A percentile compares a stretch with the other conserved stretches of the same genome.
Evolutionary conservation across 2,888 invertebrate species (phyloP).

Genomic region (Cephus spinipes): DNA sequence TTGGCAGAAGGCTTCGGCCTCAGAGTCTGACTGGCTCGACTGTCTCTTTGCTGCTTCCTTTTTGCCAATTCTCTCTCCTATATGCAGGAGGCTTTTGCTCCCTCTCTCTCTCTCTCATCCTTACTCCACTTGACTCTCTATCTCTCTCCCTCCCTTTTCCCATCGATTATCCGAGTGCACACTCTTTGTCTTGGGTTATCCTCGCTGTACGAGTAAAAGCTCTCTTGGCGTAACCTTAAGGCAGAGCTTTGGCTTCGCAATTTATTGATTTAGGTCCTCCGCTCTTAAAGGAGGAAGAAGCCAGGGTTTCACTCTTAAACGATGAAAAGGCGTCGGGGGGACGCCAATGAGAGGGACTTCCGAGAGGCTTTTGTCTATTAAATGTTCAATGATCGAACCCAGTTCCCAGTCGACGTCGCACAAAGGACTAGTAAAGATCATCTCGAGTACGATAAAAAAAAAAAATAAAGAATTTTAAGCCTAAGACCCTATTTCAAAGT

Average conservation of each 20-base stretch:
- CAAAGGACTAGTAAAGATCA: slow-evolving; percentile 38
- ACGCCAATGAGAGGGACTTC: slow-evolving; percentile 5
- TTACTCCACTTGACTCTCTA: slow-evolving; percentile 10
- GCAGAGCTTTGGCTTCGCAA: slow-evolving; percentile 48
- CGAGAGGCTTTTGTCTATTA: slow-evolving; percentile 33
- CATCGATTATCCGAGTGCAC: slow-evolving; percentile 45
- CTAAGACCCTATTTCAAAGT: too few species aligned
- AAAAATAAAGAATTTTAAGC: too few species aligned
- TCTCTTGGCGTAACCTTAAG: slow-evolving; percentile 26
- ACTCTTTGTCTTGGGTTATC: slow-evolving; percentile 47
- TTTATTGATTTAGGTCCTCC: slow-evolving; percentile 52
- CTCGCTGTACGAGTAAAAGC: slow-evolving; percentile 33
- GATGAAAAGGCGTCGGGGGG: slow-evolving; percentile 27
- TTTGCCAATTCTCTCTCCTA: neutral
- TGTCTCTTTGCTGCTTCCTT: neutral
- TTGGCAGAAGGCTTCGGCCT: slow-evolving; percentile 27
- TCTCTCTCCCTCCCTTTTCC: slow-evolving; percentile 11
- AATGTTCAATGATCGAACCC: slow-evolving; percentile 27
- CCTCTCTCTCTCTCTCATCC: slow-evolving; percentile 14
- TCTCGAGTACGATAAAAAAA: slow-evolving; percentile 16
- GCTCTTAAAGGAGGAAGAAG: slow-evolving; percentile 1
- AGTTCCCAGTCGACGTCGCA: slow-evolving; percentile 16
- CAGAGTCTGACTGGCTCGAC: neutral
- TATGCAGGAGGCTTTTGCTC: neutral
- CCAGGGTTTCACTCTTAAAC: slow-evolving; percentile 8